phyloP scores from a whole-genome alignment of 2,888 invertebrate species.

The Helleia helle region DNA sequence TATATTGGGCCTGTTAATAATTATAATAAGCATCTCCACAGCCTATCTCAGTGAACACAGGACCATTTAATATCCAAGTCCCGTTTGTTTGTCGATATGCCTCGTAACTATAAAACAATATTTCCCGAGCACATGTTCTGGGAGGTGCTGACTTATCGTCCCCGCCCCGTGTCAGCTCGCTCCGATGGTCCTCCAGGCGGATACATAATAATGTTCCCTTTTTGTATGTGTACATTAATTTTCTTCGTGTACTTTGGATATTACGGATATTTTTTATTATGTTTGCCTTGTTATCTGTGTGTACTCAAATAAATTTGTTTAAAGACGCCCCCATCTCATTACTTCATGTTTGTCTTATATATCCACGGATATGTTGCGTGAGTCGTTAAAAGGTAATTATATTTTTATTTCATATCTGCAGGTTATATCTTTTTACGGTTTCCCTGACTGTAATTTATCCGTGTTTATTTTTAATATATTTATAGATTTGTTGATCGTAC shows the following conservation, averaged over 20 bases:
- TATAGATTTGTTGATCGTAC: too few relatives aligned
- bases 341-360: not conserved
- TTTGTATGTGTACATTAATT: conserved; percentile 6
- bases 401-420: not conserved
- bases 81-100: too few relatives aligned
- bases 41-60: too few relatives aligned
- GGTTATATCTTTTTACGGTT: too few relatives aligned
- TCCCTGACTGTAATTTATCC: too few relatives aligned
- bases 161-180: conserved; percentile 14
- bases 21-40: too few relatives aligned
- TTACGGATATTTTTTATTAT: not conserved
- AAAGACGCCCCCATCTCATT: not conserved
- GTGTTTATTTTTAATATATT: too few relatives aligned
- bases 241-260: not conserved
- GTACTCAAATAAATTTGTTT: not conserved
- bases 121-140: conserved; percentile 4
- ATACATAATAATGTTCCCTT: conserved; percentile 13
- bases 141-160: not conserved
- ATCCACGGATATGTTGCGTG: too few relatives aligned
- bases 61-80: too few relatives aligned
- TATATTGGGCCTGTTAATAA: too few relatives aligned
- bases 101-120: not conserved
- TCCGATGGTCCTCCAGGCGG: conserved; percentile 23
- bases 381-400: not conserved
- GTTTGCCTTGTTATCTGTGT: not conserved